Evolutionary conservation across 2,797 vertebrate genomes (phyloP), one percentile per base, ranked within the genome.

Genomic region (Pteropus rufus): DNA sequence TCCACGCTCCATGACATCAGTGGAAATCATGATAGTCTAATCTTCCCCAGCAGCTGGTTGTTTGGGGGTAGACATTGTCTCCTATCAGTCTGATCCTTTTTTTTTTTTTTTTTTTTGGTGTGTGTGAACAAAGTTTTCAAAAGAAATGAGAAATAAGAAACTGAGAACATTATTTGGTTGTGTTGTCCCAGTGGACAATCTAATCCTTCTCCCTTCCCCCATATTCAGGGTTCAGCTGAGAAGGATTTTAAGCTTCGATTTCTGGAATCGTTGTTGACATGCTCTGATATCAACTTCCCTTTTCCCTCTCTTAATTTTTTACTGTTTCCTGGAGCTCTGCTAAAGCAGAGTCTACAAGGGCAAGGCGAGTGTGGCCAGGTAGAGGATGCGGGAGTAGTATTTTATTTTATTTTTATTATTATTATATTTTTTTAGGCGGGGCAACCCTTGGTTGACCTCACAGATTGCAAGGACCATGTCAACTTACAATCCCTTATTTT

Each of bases 301-400:
- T 83, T 94, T 91, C 39, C 36, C 19, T 76, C 44, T 73, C 80
- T 81, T n/a, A 31, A 2, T 52, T 81, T 95, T 93, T 86, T n/a
- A 73, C 58, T 60, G 58, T 86, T 86, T 91, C 60, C 95, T 36
- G 64, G 41, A 84, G 56, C 29, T 83, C 56, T 52, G 86, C 34
- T 3, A 34, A 77, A 76, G 58, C 54, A 26, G 26, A 18, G 7
- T 31, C 26, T 39, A 52, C 3, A 0, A 8, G 8, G 54, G 54
- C 19, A 69, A 69, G 41, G 49, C 0, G 18, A 36, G 31, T 12
- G 54, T 29, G 65, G 10, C 0, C 0, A 46, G 41, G 49, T 0
- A n/a, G 80, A 46, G 18, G 26, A 67, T 39, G 26, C 12, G 4
- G 14, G 12, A 46, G 3, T 46, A 14, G 11, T 46, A 46, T 12